Conservation (phyloP, 1,140 invertebrate species). For the Anastrepha obliqua region DNA sequence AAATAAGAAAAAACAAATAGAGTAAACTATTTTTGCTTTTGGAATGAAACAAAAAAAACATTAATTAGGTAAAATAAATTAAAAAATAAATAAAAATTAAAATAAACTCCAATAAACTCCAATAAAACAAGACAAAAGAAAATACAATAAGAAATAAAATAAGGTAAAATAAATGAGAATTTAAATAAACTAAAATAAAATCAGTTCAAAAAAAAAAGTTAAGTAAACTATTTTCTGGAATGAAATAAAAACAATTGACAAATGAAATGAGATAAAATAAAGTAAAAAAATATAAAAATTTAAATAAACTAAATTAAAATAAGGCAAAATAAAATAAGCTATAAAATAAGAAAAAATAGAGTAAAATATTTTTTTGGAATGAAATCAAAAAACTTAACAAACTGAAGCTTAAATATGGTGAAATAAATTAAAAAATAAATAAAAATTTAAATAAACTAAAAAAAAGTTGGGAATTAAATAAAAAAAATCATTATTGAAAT, state of each 20-base stretch:
- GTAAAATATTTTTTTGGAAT: neutral
- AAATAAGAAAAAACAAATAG: neutral
- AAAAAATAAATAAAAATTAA: too few relatives aligned
- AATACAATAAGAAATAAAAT: too few relatives aligned
- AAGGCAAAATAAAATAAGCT: neutral
- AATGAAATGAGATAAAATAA: neutral
- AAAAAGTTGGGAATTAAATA: too few relatives aligned
- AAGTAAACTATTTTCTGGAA: neutral
- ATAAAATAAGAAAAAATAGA: neutral
- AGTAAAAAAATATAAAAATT: neutral
- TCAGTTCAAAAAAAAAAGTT: neutral
- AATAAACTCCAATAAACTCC: too few relatives aligned
- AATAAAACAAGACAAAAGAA: too few relatives aligned
- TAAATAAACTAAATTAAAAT: neutral
- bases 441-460: too few relatives aligned
- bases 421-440: too few relatives aligned
- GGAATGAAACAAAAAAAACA: too few relatives aligned
- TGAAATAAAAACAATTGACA: neutral
- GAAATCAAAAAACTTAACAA: too few relatives aligned
- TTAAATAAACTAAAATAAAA: neutral
- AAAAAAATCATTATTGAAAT: too few relatives aligned
- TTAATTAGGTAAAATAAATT: too few relatives aligned
- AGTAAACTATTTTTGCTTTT: neutral
- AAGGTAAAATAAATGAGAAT: neutral
- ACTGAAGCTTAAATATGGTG: too few relatives aligned